phyloP scores from a whole-genome alignment of 2,797 vertebrate species.

The Merluccius polli region DNA sequence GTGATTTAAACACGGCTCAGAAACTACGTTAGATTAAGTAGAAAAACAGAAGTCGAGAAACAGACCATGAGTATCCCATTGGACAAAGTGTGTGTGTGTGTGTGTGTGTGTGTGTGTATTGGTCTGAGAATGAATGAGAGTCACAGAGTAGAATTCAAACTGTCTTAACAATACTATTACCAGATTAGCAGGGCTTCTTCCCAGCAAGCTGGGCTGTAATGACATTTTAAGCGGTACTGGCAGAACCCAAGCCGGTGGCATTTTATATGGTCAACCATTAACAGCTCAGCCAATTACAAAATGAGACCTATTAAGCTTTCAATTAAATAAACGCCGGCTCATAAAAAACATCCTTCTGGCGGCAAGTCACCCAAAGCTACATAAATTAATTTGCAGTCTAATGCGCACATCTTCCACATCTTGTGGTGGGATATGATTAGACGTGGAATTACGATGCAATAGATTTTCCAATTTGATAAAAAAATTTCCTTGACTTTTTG shows the following conservation, averaged over 20 bases:
- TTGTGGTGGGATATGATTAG: neutral
- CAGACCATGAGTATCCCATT: constrained; percentile 33
- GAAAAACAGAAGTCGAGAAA: constrained; percentile 37
- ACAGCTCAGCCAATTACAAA: neutral
- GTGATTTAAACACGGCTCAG: constrained; percentile 23
- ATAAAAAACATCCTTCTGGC: neutral
- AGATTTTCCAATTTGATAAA: constrained; percentile 1
- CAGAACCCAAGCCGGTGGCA: neutral
- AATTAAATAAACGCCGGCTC: neutral
- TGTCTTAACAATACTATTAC: neutral
- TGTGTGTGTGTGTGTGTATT: constrained; percentile 5
- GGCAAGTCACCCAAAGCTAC: neutral
- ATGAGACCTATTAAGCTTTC: neutral
- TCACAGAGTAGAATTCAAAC: neutral
- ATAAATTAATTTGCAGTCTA: neutral
- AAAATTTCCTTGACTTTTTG: neutral
- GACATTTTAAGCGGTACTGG: neutral
- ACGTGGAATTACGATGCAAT: neutral
- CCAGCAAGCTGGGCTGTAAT: neutral
- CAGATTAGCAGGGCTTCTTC: neutral
- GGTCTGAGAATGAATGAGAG: neutral
- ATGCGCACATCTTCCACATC: neutral
- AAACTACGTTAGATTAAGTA: constrained; percentile 51
- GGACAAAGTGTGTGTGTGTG: constrained; percentile 24
- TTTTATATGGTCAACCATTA: neutral